Percentiles rank a stretch among this genome's conserved stretches.
Evolutionary conservation across 1,140 invertebrate species (phyloP).

Genomic region (Parasteatoda tepidariorum): DNA sequence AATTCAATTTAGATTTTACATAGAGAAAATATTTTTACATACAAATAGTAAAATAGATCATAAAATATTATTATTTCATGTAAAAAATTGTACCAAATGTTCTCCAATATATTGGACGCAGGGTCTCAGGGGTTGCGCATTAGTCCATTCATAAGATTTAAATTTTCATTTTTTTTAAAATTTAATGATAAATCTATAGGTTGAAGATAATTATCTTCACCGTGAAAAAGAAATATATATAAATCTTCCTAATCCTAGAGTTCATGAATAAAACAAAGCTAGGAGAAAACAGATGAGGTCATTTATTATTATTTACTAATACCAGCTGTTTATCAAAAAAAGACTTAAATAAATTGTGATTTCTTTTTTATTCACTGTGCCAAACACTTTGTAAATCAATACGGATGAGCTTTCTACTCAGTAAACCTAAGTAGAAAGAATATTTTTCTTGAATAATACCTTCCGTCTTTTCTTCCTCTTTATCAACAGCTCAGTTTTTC

Average conservation of each 20-base stretch:
- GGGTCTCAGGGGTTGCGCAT: too few species aligned
- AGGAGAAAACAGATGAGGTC: constrained; percentile 39
- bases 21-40: too few species aligned
- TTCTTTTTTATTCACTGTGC: constrained; percentile 1
- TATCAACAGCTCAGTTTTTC: too few species aligned
- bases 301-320: constrained; percentile 57
- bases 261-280: constrained; percentile 49
- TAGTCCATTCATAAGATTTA: too few species aligned
- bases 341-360: constrained; percentile 2
- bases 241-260: constrained; percentile 35
- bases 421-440: background rate
- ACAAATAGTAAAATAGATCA: too few species aligned
- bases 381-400: background rate
- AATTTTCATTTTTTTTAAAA: too few species aligned
- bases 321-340: constrained; percentile 25
- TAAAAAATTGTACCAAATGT: too few species aligned
- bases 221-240: constrained; percentile 30
- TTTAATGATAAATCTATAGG: too few species aligned
- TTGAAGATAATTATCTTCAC: constrained; percentile 28
- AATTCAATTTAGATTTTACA: too few species aligned
- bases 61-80: too few species aligned
- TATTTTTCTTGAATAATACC: background rate
- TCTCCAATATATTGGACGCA: too few species aligned
- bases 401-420: background rate
- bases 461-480: background rate